Conservation (phyloP, 2,797 vertebrate genomes). For the Coranthus polyacanthus region DNA sequence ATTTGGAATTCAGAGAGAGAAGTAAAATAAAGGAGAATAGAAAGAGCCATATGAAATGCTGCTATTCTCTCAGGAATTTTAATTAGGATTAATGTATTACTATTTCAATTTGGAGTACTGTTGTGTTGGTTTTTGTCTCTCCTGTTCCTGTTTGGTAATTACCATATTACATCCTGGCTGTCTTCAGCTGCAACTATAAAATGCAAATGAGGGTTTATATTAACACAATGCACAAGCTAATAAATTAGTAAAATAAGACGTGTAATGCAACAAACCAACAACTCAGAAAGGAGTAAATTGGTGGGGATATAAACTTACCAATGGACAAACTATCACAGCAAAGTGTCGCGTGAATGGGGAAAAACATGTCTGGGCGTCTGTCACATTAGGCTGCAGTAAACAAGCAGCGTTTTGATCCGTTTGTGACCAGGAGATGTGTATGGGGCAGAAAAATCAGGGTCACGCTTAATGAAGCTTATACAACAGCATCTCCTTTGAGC, state of each 20-base stretch:
- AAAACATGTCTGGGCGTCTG: constrained; percentile 27
- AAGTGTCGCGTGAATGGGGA: constrained; percentile 26
- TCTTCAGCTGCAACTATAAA: constrained; percentile 58
- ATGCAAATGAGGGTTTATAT: constrained; percentile 74
- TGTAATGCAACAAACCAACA: constrained; percentile 45
- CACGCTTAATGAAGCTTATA: constrained; percentile 64
- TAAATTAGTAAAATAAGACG: constrained; percentile 56
- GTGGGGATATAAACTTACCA: constrained; percentile 16
- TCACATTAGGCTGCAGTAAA: constrained; percentile 58
- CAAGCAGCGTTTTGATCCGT: constrained; percentile 59
- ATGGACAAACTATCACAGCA: constrained; percentile 13
- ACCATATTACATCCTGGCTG: constrained; percentile 62
- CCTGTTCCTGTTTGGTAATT: constrained; percentile 63
- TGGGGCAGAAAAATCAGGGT: constrained; percentile 57
- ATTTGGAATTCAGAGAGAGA: constrained; percentile 45
- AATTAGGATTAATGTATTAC: constrained; percentile 72
- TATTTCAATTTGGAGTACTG: constrained; percentile 66
- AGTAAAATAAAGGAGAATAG: constrained; percentile 34
- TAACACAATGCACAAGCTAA: constrained; percentile 60
- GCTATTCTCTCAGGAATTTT: constrained; percentile 61
- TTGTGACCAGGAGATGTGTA: constrained; percentile 55
- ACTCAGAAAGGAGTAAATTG: constrained; percentile 20
- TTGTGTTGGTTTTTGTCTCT: constrained; percentile 53
- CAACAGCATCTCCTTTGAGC: constrained; percentile 63
- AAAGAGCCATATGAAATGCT: constrained; percentile 36